Base-by-base conservation (phyloP, 2,113 vertebrate genomes). In the Petrocephalus microphthalmus region DNA sequence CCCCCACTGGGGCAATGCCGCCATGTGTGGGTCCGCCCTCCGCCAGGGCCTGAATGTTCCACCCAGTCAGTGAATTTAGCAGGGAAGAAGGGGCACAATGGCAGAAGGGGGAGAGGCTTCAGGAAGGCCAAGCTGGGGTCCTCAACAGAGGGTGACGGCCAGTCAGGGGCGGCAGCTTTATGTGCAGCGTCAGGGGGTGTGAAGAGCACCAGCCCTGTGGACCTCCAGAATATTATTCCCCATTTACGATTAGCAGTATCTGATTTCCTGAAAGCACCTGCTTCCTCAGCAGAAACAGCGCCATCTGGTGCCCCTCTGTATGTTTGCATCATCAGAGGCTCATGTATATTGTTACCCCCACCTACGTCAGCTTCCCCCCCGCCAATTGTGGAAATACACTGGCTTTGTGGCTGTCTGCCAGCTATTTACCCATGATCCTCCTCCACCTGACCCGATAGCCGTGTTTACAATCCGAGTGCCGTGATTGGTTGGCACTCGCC, bases 1-100 rank as follows among this genome's bases (percentile, higher is more conserved):
- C 94, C 93, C 93, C 94, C 91, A 47, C 84, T 89, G 85, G 91
- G 91, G 89, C 91, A 90, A 91, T 87, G 67, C 37, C 15, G n/a
- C 8, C 33, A 47, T 54, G 52, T 78, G 57, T 54, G 47, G 22
- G 54, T 37, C 42, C 42, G 42, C 42, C 42, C 42, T 42, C 42
- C 3, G 3, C 19, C 81, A 25, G 81, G 45, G 88, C 78, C 88
- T 89, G 67, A 52, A 88, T 71, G 84, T 56, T 56, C 51, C 84
- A 54, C 29, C 13, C 84, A 85, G 52, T 56, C 25, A 37, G 7
- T 54, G 52, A 85, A 33, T 85, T 37, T 25, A 49, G 13, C 49
- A 42, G n/a, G 29, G 29, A 33, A 56, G 13, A 52, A 2, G 17
- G 20, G 7, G n/a, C 11, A 13, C 7, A 15, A 11, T 13, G 19